phyloP scores from a whole-genome alignment of 2,888 invertebrate genomes.

The Mythimna vitellina region DNA sequence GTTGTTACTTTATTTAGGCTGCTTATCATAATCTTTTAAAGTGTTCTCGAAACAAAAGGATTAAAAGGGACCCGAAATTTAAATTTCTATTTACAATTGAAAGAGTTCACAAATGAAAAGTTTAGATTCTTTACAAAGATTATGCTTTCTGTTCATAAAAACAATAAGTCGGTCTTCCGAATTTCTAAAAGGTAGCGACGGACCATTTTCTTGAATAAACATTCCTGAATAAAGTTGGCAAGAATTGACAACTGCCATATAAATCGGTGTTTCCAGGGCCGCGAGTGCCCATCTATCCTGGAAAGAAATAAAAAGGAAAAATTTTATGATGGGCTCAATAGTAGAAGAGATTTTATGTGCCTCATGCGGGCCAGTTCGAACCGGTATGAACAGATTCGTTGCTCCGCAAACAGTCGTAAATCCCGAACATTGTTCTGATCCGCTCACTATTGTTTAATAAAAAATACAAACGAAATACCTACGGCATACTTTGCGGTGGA shows the following conservation, averaged over 20 bases:
- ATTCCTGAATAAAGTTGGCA: slow-evolving; percentile 62
- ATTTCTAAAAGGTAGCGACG: slow-evolving; percentile 46
- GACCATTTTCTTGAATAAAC: slow-evolving; percentile 65
- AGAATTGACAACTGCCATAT: slow-evolving; percentile 69
- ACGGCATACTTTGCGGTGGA: slow-evolving; percentile 72
- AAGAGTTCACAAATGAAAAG: slow-evolving; percentile 53
- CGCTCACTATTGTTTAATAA: slow-evolving; percentile 76
- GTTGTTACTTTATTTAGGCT: slow-evolving; percentile 66
- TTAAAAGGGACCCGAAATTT: slow-evolving; percentile 62
- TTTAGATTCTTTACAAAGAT: slow-evolving; percentile 46
- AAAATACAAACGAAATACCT: slow-evolving; percentile 66
- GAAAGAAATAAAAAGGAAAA: slow-evolving; percentile 76
- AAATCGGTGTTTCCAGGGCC: slow-evolving; percentile 63
- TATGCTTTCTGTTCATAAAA: slow-evolving; percentile 47
- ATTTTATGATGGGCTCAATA: slow-evolving; percentile 78
- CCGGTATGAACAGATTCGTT: slow-evolving; percentile 78
- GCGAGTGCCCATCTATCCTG: slow-evolving; percentile 67
- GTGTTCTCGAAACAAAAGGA: slow-evolving; percentile 68
- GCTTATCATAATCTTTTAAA: slow-evolving; percentile 73
- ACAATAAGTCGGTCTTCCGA: slow-evolving; percentile 58
- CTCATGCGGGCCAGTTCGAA: slow-evolving; percentile 69
- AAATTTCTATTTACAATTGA: slow-evolving; percentile 59
- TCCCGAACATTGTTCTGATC: slow-evolving; percentile 79
- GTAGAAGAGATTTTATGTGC: slow-evolving; percentile 79
- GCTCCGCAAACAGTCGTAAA: slow-evolving; percentile 84